Evolutionary conservation across 2,888 invertebrate species (phyloP).

Genomic region (Melitaea athalia): DNA sequence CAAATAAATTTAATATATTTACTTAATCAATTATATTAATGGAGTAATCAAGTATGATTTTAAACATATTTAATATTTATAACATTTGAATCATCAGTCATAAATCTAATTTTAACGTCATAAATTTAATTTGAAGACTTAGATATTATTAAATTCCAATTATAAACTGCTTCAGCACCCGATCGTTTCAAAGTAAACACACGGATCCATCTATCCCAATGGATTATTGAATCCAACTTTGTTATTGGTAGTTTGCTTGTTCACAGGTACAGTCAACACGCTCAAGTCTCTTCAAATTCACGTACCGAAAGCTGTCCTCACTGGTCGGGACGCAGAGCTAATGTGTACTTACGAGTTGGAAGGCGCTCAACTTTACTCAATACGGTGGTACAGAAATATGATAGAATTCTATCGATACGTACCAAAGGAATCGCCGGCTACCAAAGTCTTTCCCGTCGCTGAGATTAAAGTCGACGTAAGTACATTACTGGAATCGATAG

Average conservation of each 20-base stretch:
- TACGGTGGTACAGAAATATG: conserved; percentile 89
- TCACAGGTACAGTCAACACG: conserved; percentile 70
- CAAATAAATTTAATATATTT: not conserved
- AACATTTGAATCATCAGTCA: not conserved
- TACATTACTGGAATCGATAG: conserved; percentile 44
- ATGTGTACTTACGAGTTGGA: conserved; percentile 82
- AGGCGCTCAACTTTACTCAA: conserved; percentile 86
- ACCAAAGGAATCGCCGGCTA: conserved; percentile 88
- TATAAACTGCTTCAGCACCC: not conserved
- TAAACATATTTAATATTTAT: not conserved
- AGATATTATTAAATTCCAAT: not conserved
- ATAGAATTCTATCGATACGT: conserved; percentile 89
- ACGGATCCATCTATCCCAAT: conserved; percentile 15
- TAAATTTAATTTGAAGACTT: not conserved
- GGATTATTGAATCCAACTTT: conserved; percentile 20
- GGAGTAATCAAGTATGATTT: no score
- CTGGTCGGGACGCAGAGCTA: conserved; percentile 78
- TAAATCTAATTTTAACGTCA: not conserved
- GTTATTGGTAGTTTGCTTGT: conserved; percentile 35
- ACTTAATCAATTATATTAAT: no score
- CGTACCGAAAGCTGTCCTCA: conserved; percentile 80
- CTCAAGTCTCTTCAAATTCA: conserved; percentile 75
- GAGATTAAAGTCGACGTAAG: conserved; percentile 90
- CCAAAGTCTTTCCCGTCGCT: conserved; percentile 85
- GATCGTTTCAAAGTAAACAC: conserved; percentile 16